Conservation (phyloP, 2,888 invertebrate genomes). For the Drosophila affinis region DNA sequence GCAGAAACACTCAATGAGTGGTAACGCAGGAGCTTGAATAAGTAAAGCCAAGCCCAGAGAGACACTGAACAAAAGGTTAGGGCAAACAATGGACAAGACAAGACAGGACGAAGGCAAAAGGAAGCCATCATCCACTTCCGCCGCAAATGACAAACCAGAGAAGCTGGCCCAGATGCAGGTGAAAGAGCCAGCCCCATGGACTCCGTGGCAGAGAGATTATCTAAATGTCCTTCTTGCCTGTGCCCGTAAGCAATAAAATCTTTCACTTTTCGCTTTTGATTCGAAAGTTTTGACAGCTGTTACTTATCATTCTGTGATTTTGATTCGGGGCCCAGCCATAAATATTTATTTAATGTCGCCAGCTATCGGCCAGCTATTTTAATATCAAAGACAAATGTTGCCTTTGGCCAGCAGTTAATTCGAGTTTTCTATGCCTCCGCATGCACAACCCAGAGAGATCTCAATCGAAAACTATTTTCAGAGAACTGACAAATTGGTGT, state of each 20-base stretch:
- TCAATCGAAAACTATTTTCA: slow-evolving; percentile 42
- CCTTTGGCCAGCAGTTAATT: slow-evolving; percentile 51
- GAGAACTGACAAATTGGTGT: slow-evolving; percentile 54
- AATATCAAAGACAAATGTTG: slow-evolving; percentile 63
- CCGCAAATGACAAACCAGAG: slow-evolving; percentile 20
- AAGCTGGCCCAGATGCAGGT: slow-evolving; percentile 16
- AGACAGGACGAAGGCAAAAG: slow-evolving; percentile 25
- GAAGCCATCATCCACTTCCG: slow-evolving; percentile 41
- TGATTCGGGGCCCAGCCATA: slow-evolving; percentile 66
- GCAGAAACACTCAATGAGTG: slow-evolving; percentile 49
- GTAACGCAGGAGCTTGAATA: slow-evolving; percentile 1
- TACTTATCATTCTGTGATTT: slow-evolving; percentile 33
- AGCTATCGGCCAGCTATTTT: slow-evolving; percentile 14
- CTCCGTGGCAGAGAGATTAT: background rate
- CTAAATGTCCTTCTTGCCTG: background rate
- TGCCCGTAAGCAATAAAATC: slow-evolving; percentile 22
- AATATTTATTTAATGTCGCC: slow-evolving; percentile 68
- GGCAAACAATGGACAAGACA: slow-evolving; percentile 26
- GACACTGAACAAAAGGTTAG: slow-evolving; percentile 25
- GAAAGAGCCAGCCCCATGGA: slow-evolving; percentile 1
- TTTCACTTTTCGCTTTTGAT: slow-evolving; percentile 44
- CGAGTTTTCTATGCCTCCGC: slow-evolving; percentile 51
- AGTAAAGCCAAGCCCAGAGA: slow-evolving; percentile 14
- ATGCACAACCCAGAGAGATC: slow-evolving; percentile 45
- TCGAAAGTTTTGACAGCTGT: slow-evolving; percentile 46